Evolutionary conservation across 2,113 vertebrate species (phyloP).

Genomic region (Odocoileus virginianus): DNA sequence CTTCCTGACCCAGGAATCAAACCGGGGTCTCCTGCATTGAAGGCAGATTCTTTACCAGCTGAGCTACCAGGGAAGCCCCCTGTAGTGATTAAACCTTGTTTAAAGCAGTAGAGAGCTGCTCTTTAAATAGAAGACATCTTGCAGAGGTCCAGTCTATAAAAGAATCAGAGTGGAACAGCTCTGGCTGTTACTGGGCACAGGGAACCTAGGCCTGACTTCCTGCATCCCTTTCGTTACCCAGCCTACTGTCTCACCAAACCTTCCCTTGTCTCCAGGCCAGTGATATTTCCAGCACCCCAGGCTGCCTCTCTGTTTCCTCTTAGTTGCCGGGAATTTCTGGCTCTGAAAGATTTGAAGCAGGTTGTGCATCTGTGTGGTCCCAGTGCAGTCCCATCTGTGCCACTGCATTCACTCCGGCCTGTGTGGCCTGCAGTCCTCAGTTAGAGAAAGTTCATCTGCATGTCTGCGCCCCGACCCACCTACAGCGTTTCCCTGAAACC

Average conservation of each 20-base stretch:
- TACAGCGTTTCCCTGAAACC: slow-evolving; percentile 22
- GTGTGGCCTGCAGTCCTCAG: slow-evolving; percentile 22
- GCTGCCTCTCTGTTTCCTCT: slow-evolving; percentile 21
- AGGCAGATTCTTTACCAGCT: background rate
- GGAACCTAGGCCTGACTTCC: background rate
- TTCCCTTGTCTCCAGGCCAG: background rate
- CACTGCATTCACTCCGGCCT: background rate
- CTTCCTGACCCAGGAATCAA: background rate
- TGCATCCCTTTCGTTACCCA: background rate
- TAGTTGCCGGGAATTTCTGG: background rate
- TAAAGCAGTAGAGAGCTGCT: background rate
- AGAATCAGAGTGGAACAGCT: background rate
- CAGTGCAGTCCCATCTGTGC: background rate
- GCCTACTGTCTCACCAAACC: background rate
- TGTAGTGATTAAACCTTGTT: background rate
- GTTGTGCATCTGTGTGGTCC: slow-evolving; percentile 62
- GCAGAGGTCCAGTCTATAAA: background rate
- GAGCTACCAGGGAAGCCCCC: background rate
- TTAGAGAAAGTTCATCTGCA: background rate
- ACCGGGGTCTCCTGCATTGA: background rate
- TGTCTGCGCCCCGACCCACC: background rate
- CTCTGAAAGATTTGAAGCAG: slow-evolving; percentile 25
- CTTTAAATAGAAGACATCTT: background rate
- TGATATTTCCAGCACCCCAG: background rate
- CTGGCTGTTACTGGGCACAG: background rate